Evolutionary conservation across 1,140 invertebrate genomes (phyloP).

Genomic region (Cecropterus lyciades): DNA sequence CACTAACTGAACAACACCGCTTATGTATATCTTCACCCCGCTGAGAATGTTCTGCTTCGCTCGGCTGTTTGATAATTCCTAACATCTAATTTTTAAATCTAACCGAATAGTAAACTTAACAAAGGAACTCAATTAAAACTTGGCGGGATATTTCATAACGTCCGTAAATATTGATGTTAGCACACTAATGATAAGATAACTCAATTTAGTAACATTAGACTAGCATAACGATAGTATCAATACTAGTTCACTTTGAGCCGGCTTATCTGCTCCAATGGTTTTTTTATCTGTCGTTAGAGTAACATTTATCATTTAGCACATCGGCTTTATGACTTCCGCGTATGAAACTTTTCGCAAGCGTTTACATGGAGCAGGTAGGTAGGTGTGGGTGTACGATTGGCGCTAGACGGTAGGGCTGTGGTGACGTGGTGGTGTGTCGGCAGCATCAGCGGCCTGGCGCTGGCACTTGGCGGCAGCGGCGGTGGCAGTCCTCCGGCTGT

Average conservation of each 20-base stretch:
- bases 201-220: slow-evolving; percentile 49
- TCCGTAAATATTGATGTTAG: slow-evolving; percentile 36
- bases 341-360: slow-evolving; percentile 8
- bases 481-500: slow-evolving; percentile 65
- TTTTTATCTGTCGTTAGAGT: slow-evolving; percentile 29
- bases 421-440: slow-evolving; percentile 80
- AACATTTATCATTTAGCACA: slow-evolving; percentile 34
- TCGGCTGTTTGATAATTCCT: slow-evolving; percentile 57
- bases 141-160: slow-evolving; percentile 61
- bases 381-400: slow-evolving; percentile 48
- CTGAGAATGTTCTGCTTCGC: slow-evolving; percentile 83
- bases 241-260: slow-evolving; percentile 56
- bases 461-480: slow-evolving; percentile 80
- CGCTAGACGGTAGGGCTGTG: slow-evolving; percentile 70
- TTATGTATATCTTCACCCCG: slow-evolving; percentile 78
- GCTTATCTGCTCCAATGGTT: slow-evolving; percentile 76
- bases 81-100: slow-evolving; percentile 33
- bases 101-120: slow-evolving; percentile 29
- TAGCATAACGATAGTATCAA: slow-evolving; percentile 55
- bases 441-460: slow-evolving; percentile 84
- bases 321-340: not conserved
- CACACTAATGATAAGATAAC: slow-evolving; percentile 42
- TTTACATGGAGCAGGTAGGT: slow-evolving; percentile 73
- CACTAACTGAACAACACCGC: slow-evolving; percentile 81
- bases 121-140: slow-evolving; percentile 44